Evolutionary conservation across 2,797 vertebrate species (phyloP), one percentile per base, ranked within the genome.

Genomic region (Eremophila alpestris): DNA sequence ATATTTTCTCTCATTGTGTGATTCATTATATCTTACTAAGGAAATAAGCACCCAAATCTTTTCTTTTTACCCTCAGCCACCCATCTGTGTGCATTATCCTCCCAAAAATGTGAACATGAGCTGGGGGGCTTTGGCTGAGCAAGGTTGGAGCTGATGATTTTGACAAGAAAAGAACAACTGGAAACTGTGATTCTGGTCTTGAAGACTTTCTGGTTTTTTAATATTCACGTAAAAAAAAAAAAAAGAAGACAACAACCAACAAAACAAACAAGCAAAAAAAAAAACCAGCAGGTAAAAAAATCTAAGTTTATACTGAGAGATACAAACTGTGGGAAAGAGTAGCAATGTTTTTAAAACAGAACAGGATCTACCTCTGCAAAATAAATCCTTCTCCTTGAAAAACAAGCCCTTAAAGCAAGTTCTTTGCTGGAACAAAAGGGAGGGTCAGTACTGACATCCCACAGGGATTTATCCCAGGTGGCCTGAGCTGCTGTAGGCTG

Each of bases 171-270:
- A 89, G 38, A 94, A 65, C 22, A 58, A 91, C 12, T 21, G 26
- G 40, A 93, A 90, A 55, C 52, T 24, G 55, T 32, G 16, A 40
- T 69, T 90, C 62, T 40, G 34, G 32, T 84, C 52, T 62, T 93
- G 52, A 80, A 77, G 94, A 59, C 24, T 86, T 74, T 70, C 26
- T 67, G n/a, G 95, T 94, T 93, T 93, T 98, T 97, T 97, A 97
- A 97, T 97, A 88, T 89, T 86, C 62, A 83, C 4, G 87, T 97
- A 96, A 96, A 97, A 95, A 97, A 96, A 97, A 95, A 97, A 41
- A 41, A 41, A 41, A 95, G 96, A 76, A 94, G 27, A 80, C 89
- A 63, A 78, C 9, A 59, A 71, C 75, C 7, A 63, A 87, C 29
- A 74, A 83, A 83, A 80, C 22, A 82, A 91, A 58, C 30, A 51